A percentile compares a stretch with the other conserved stretches of the same genome.
These are phyloP conservation scores for Pseudomyrmex gracilis DNA, from an alignment of 1,140 invertebrate species.

Conservation along the genomic window DNA sequence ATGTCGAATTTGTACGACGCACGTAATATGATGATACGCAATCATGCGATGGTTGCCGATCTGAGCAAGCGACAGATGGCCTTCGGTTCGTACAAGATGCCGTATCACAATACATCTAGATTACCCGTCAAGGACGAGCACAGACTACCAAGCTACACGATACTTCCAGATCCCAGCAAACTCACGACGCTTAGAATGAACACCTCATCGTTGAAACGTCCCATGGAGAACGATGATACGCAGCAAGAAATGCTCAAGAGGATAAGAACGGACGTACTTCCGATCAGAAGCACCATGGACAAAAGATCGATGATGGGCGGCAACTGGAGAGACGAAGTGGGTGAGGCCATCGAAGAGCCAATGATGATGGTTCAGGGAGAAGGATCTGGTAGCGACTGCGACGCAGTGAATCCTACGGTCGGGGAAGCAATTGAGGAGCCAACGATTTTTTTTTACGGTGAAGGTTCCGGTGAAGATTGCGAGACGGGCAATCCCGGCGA, in stretches of 20 bases:
- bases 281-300: slow-evolving; percentile 76
- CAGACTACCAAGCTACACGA: slow-evolving; percentile 81
- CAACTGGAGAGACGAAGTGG: slow-evolving; percentile 84
- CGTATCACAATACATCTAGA: slow-evolving; percentile 76
- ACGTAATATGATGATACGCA: slow-evolving; percentile 80
- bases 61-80: slow-evolving; percentile 82
- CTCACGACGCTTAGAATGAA: slow-evolving; percentile 80
- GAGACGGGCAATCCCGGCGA: slow-evolving; percentile 88
- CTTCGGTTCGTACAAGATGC: slow-evolving; percentile 78
- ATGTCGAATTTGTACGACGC: slow-evolving; percentile 78
- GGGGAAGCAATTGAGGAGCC: slow-evolving; percentile 91
- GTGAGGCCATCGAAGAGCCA: slow-evolving; percentile 91
- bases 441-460: slow-evolving; percentile 89
- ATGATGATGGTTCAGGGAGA: slow-evolving; percentile 90
- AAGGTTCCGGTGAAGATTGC: slow-evolving; percentile 90
- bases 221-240: slow-evolving; percentile 78
- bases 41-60: slow-evolving; percentile 82
- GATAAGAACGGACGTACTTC: slow-evolving; percentile 79
- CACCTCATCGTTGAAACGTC: slow-evolving; percentile 75
- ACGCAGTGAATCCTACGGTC: slow-evolving; percentile 85
- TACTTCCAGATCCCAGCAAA: slow-evolving; percentile 83
- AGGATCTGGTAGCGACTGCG: slow-evolving; percentile 90
- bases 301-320: slow-evolving; percentile 73
- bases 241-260: slow-evolving; percentile 78
- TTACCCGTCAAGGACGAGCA: slow-evolving; percentile 79